Evolutionary conservation across 1,140 invertebrate genomes (phyloP).

Genomic region (Philotrypesis tridentata): DNA sequence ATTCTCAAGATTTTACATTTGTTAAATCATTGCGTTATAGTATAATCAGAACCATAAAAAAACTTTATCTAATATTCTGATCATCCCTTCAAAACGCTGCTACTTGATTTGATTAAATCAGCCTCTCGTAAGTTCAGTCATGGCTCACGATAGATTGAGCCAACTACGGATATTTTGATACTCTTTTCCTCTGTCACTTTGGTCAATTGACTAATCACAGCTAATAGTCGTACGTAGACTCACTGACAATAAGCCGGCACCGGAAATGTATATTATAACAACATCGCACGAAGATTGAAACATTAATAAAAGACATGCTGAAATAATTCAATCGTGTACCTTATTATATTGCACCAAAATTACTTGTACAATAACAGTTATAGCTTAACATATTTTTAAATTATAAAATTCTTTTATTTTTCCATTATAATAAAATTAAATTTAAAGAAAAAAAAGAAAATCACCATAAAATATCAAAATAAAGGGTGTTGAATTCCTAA

Average conservation of each 20-base stretch:
- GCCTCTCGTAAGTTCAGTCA: background rate
- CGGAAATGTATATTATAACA: constrained; percentile 29
- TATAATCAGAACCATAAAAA: background rate
- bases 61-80: background rate
- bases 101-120: background rate
- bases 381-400: too few relatives aligned
- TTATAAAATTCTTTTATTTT: background rate
- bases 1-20: constrained; percentile 12
- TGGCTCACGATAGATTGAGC: background rate
- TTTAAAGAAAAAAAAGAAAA: background rate
- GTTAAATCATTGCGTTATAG: background rate
- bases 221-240: constrained; percentile 12
- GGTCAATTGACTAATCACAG: constrained; percentile 23
- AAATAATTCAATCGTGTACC: background rate
- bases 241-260: background rate
- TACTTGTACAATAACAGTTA: too few relatives aligned
- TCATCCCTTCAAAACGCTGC: background rate
- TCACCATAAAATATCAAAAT: background rate
- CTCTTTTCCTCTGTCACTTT: constrained; percentile 14
- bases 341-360: background rate
- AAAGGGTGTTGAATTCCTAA: background rate
- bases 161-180: background rate
- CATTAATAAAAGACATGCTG: background rate
- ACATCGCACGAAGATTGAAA: background rate
- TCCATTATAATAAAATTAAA: background rate